These are phyloP conservation scores for Microcebus lehilahytsara DNA, from an alignment of 2,113 vertebrate genomes.

Conservation along the genomic window DNA sequence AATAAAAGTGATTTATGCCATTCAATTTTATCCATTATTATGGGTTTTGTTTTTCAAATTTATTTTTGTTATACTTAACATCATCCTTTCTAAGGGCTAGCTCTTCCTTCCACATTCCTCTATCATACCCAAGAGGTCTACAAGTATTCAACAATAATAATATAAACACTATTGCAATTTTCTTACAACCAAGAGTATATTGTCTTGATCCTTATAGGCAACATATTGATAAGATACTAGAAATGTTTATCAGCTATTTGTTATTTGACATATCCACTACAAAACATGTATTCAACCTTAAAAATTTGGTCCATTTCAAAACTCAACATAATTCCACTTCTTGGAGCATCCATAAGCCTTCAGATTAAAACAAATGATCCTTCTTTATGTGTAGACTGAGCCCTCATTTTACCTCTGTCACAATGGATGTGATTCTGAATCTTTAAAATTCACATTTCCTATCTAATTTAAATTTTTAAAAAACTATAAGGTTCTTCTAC, in stretches of 20 bases:
- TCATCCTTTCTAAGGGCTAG: neutral
- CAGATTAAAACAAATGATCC: neutral
- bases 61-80: neutral
- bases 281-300: neutral
- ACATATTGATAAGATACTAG: neutral
- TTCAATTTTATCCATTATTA: neutral
- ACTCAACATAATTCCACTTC: neutral
- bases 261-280: neutral
- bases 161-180: neutral
- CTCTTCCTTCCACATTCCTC: neutral
- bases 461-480: neutral
- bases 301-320: neutral
- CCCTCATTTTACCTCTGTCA: neutral
- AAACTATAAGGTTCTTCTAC: neutral
- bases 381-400: neutral
- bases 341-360: neutral
- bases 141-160: neutral
- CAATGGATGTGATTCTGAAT: neutral
- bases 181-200: neutral
- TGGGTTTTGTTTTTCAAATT: neutral
- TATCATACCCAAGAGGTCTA: neutral
- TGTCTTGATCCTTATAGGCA: neutral
- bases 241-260: neutral
- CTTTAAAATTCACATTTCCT: neutral
- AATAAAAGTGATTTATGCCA: neutral